Evolutionary conservation across 2,797 vertebrate genomes (phyloP).

Genomic region (Zenarchopterus dispar): DNA sequence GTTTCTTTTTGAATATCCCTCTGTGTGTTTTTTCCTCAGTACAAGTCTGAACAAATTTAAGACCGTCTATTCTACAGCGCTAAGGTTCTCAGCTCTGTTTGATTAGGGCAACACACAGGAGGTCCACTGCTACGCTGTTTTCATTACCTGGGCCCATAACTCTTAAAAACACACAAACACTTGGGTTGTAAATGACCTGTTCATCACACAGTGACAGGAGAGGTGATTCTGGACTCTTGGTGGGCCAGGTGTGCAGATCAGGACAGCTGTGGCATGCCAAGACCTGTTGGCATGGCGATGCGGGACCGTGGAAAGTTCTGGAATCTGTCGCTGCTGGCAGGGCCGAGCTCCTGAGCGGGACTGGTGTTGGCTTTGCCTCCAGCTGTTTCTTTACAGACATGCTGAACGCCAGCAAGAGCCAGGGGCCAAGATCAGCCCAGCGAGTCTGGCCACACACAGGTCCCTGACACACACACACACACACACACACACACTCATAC

Average conservation of each 20-base stretch:
- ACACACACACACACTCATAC: slow-evolving; percentile 33
- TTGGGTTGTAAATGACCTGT: slow-evolving; percentile 84
- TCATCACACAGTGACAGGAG: slow-evolving; percentile 82
- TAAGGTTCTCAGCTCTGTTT: slow-evolving; percentile 74
- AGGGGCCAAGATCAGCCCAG: slow-evolving; percentile 79
- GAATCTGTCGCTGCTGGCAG: slow-evolving; percentile 82
- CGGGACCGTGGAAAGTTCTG: slow-evolving; percentile 83
- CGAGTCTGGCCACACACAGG: slow-evolving; percentile 79
- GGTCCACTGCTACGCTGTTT: slow-evolving; percentile 76
- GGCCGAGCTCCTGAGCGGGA: slow-evolving; percentile 71
- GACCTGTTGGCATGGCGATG: slow-evolving; percentile 76
- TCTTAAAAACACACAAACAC: slow-evolving; percentile 85
- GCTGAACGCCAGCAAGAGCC: slow-evolving; percentile 77
- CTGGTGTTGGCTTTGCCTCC: slow-evolving; percentile 84
- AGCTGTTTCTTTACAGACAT: slow-evolving; percentile 83
- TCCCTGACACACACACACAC: slow-evolving; percentile 71
- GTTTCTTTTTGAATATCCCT: slow-evolving; percentile 60
- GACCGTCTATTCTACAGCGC: slow-evolving; percentile 58
- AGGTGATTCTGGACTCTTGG: slow-evolving; percentile 81
- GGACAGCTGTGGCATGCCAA: slow-evolving; percentile 75
- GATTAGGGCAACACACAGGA: slow-evolving; percentile 78
- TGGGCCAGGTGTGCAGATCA: slow-evolving; percentile 83
- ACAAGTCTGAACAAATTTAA: slow-evolving; percentile 58
- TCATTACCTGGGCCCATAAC: slow-evolving; percentile 81
- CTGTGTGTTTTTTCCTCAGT: slow-evolving; percentile 64